A percentile compares a stretch with the other conserved stretches of the same genome.
Conservation (phyloP, 1,140 invertebrate species). For the Periplaneta americana region DNA sequence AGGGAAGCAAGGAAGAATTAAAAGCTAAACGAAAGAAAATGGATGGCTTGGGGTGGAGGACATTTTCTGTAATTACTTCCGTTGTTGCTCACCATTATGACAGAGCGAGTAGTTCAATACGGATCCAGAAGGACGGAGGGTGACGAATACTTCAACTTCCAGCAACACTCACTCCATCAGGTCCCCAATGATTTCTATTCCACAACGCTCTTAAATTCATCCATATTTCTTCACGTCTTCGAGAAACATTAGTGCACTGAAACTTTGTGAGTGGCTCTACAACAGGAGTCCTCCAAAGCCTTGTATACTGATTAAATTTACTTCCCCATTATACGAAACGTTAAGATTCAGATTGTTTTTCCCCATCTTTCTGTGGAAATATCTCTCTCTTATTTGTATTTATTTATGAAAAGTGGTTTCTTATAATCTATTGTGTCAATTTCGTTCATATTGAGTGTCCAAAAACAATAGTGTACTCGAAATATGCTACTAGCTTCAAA, state of each 20-base stretch:
- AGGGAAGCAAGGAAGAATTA: background rate
- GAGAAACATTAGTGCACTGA: background rate
- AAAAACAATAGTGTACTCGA: no score
- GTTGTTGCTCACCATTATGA: background rate
- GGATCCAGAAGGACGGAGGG: background rate
- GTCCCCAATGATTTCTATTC: background rate
- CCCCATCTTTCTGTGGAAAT: no score
- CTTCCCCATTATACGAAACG: no score
- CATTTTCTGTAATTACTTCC: background rate
- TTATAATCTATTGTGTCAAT: no score
- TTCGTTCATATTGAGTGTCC: no score
- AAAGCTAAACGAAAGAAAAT: background rate
- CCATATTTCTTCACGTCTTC: background rate
- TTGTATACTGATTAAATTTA: no score
- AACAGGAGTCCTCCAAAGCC: no score
- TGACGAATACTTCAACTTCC: background rate
- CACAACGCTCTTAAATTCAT: background rate
- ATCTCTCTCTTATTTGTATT: no score
- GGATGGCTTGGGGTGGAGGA: background rate
- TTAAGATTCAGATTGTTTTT: no score
- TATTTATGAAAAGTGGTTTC: no score
- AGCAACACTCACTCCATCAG: background rate
- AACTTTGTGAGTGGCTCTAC: background rate
- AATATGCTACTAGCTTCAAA: no score
- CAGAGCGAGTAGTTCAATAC: background rate